phyloP scores from a whole-genome alignment of 2,888 invertebrate genomes.

The Mimachlamys varia region DNA sequence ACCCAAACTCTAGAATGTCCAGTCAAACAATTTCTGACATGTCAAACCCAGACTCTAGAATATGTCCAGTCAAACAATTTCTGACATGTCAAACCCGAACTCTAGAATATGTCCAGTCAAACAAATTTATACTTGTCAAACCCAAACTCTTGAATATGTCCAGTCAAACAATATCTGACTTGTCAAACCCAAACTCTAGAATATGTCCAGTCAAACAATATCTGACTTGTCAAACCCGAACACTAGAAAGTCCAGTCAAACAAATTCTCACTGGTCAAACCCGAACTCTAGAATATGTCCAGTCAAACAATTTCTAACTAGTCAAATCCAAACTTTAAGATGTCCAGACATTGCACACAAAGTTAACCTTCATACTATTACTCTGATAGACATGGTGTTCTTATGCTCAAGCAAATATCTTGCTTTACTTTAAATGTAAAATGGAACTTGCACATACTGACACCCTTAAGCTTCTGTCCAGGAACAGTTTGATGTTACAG shows the following conservation, averaged over 20 bases:
- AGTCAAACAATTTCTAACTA: not conserved
- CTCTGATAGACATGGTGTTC: too few relatives aligned
- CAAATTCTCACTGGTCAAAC: not conserved
- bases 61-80: not conserved
- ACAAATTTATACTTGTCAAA: not conserved
- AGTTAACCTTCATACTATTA: too few relatives aligned
- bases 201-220: not conserved
- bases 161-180: not conserved
- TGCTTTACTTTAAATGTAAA: too few relatives aligned
- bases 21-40: not conserved
- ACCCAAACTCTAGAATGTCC: not conserved
- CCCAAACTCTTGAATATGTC: too few relatives aligned
- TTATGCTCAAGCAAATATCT: too few relatives aligned
- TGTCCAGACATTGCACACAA: too few relatives aligned
- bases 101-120: not conserved
- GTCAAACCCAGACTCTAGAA: not conserved
- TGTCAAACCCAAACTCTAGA: not conserved
- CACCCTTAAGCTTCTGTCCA: too few relatives aligned
- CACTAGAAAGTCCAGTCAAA: not conserved
- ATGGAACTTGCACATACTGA: too few relatives aligned
- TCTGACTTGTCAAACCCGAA: not conserved
- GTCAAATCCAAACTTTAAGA: not conserved
- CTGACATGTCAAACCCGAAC: not conserved
- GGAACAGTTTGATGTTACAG: too few relatives aligned
- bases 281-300: not conserved